Percentiles rank a stretch among this genome's conserved stretches.
phyloP scores from a whole-genome alignment of 2,797 vertebrate genomes.

The Anomalospiza imberbis region DNA sequence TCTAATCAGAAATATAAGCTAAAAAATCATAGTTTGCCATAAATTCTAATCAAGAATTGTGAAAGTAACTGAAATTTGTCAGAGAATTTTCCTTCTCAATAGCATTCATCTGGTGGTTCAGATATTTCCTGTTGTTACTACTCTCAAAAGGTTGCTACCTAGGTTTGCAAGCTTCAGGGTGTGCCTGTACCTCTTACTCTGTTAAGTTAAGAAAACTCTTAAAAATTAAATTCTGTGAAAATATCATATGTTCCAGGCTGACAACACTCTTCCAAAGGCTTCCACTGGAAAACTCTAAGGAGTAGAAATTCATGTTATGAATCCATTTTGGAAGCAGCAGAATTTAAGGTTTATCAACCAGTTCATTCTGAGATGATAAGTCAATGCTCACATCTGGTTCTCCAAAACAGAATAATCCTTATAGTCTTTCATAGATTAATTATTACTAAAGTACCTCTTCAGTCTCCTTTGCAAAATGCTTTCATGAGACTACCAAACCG shows the following conservation, averaged over 20 bases:
- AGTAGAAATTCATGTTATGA: neutral
- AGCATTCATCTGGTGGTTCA: neutral
- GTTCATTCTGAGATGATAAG: neutral
- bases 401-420: neutral
- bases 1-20: neutral
- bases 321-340: neutral
- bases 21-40: neutral
- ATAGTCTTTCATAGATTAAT: neutral
- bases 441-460: neutral
- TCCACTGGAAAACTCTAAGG: neutral
- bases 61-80: neutral
- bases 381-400: accelerated
- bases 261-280: neutral
- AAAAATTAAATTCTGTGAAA: neutral
- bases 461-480: neutral
- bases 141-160: neutral
- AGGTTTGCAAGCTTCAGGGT: neutral
- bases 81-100: neutral
- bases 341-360: neutral
- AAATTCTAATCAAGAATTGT: neutral
- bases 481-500: neutral
- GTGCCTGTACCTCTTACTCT: neutral
- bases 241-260: neutral
- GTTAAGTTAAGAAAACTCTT: neutral
- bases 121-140: neutral